These are phyloP conservation scores for Stomatorhinus ivindoensis DNA, from an alignment of 2,113 vertebrate species.

Conservation along the genomic window DNA sequence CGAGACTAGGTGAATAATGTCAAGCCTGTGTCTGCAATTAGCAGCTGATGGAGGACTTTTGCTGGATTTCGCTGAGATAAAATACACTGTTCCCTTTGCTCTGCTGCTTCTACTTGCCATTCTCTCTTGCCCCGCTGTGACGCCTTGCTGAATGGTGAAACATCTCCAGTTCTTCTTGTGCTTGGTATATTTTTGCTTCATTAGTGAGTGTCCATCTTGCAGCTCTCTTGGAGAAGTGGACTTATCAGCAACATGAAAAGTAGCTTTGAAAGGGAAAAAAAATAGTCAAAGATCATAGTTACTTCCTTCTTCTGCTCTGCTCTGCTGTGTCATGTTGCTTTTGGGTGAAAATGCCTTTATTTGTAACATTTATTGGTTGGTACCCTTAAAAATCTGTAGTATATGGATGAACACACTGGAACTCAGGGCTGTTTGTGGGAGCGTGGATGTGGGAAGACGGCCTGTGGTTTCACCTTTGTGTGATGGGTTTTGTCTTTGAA, in stretches of 20 bases:
- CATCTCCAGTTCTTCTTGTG: background rate
- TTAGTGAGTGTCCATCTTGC: background rate
- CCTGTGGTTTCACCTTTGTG: background rate
- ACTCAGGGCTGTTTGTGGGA: background rate
- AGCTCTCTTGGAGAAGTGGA: background rate
- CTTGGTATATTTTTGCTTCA: background rate
- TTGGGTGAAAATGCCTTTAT: background rate
- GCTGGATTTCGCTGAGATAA: background rate
- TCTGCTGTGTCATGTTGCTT: background rate
- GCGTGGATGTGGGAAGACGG: background rate
- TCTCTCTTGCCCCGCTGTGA: background rate
- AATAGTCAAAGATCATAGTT: background rate
- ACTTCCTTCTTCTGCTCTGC: background rate
- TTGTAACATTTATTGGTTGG: background rate
- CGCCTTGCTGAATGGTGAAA: background rate
- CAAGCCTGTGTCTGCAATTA: background rate
- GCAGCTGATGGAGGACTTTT: background rate
- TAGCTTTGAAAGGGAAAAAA: background rate
- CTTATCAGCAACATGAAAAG: background rate
- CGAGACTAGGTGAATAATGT: background rate
- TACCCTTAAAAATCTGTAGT: background rate
- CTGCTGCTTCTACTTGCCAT: background rate
- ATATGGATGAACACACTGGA: background rate
- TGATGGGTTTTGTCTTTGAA: constrained; percentile 2
- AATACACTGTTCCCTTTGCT: background rate